Evolutionary conservation across 2,888 invertebrate genomes (phyloP), one percentile per base, ranked within the genome.

Genomic region (Cheilosia grossa): DNA sequence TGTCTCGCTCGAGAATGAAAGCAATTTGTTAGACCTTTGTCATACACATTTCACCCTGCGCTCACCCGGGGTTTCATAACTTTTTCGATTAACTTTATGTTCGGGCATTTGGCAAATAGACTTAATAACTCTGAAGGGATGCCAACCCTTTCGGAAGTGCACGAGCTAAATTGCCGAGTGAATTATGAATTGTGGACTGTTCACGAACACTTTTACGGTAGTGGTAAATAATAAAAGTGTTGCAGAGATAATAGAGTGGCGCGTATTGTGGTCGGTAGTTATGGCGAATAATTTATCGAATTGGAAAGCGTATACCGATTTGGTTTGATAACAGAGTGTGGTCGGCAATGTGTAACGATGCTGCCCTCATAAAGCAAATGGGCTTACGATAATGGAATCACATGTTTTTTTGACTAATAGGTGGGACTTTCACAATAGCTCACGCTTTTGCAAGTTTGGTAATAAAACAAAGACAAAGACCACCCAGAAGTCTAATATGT

Each of bases 51-150:
- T 72, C 75, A 66, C 75, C 81, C 85, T 67, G 53, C 49, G n/a
- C 51, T 13, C 75, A 30, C 58, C 72, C 63, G 44, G 42, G 63
- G 81, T 77, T 85, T 85, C 85, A 85, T 81, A 85, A 85, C 85
- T 85, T 85, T 85, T 85, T 85, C 85, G 85, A 85, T 85, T 85
- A 85, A 85, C 85, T 85, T 85, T 85, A 85, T 85, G 77, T 75
- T 77, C 67, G 81, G 81, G 67, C 81, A 85, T 81, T 85, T 85
- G 85, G 85, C 85, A 85, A 85, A 85, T 81, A 70, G 85, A 85
- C 85, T 85, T 81, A 75, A 81, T 72, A 75, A 77, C 80, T 69
- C 56, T 81, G 63, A 75, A 75, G 85, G 81, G 75, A 58, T 66
- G 61, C 81, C 75, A 81, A 81, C 75, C 81, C 81, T 85, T 77